Percentiles rank a stretch among this genome's conserved stretches.
These are phyloP conservation scores for Hipparchia sbordonii DNA, from an alignment of 2,888 invertebrate genomes.

Conservation along the genomic window DNA sequence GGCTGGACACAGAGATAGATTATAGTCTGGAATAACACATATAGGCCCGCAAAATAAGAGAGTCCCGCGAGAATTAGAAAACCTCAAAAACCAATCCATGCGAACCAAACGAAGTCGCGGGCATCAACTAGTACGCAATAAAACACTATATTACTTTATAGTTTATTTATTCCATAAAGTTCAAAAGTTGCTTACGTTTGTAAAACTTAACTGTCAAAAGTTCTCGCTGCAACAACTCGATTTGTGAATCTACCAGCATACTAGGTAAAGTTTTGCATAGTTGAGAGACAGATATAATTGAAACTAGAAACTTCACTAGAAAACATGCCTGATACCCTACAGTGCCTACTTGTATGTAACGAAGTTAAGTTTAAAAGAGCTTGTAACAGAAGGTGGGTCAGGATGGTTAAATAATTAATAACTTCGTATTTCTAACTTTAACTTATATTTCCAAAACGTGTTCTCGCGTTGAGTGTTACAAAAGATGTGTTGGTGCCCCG, in stretches of 20 bases:
- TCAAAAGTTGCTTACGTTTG: neutral
- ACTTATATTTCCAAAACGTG: no score
- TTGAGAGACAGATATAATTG: constrained; percentile 24
- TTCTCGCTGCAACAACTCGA: constrained; percentile 14
- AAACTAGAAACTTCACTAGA: constrained; percentile 22
- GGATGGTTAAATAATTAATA: no score
- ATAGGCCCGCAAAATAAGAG: no score
- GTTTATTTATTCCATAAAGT: neutral
- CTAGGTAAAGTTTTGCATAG: constrained; percentile 26
- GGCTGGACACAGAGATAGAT: no score
- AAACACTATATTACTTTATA: neutral
- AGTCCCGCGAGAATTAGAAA: no score
- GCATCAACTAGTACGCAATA: neutral
- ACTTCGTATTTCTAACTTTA: no score
- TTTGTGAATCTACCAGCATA: constrained; percentile 17
- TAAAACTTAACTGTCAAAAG: neutral
- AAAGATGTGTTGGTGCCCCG: no score
- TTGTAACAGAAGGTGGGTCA: no score
- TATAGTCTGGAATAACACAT: no score
- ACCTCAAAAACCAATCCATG: no score
- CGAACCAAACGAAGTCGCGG: no score
- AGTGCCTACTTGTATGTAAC: constrained; percentile 32
- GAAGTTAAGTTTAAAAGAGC: constrained; percentile 56
- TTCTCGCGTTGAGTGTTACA: no score
- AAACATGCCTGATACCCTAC: constrained; percentile 21